phyloP scores from a whole-genome alignment of 2,888 invertebrate species.

The Agrilus mali region DNA sequence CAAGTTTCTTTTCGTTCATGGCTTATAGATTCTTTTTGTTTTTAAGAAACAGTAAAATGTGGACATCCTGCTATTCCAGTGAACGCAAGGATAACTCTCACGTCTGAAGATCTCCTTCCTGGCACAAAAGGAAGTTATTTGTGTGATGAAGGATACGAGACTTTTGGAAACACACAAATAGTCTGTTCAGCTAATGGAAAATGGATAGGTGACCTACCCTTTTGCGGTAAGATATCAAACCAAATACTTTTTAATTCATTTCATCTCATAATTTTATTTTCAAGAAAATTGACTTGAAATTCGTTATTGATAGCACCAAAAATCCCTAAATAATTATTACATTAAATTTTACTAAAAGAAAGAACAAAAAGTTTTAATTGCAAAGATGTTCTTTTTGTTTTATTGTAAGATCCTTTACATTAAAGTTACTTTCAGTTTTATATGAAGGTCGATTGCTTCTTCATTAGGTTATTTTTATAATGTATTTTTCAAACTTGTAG shows the following conservation, averaged over 20 bases:
- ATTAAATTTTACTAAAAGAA: too few species aligned
- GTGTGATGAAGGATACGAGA: conserved; percentile 77
- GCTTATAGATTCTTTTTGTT: background rate
- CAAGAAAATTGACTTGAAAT: too few species aligned
- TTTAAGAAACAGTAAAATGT: conserved; percentile 42
- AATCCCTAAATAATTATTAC: too few species aligned
- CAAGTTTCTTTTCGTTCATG: background rate
- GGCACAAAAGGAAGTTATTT: conserved; percentile 63
- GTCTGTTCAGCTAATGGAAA: conserved; percentile 59
- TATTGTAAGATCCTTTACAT: too few species aligned
- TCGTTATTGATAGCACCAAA: too few species aligned
- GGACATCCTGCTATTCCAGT: conserved; percentile 78
- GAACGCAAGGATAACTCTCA: conserved; percentile 61
- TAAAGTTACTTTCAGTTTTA: too few species aligned
- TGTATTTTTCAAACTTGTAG: too few species aligned
- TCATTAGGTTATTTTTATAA: too few species aligned
- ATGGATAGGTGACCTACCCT: conserved; percentile 73
- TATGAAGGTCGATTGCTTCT: too few species aligned
- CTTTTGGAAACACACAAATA: conserved; percentile 62
- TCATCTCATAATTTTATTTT: background rate
- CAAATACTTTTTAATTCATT: background rate
- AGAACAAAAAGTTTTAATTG: too few species aligned
- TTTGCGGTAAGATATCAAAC: conserved; percentile 55
- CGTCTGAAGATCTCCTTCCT: conserved; percentile 38
- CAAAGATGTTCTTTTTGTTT: too few species aligned